Conservation (phyloP, 2,113 vertebrate genomes). For the Prunella himalayana region DNA sequence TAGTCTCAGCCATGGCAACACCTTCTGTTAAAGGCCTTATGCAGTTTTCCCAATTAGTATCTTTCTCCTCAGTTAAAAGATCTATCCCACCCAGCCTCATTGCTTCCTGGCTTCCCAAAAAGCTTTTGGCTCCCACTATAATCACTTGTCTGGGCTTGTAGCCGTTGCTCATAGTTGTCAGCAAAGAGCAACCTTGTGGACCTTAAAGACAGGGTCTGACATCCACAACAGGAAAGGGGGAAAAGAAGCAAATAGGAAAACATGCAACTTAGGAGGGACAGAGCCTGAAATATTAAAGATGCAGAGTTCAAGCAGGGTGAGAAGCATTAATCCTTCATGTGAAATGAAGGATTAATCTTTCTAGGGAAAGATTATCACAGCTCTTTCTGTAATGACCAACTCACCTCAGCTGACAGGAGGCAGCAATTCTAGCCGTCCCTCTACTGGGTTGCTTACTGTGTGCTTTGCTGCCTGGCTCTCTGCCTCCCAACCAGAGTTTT, state of each 20-base stretch:
- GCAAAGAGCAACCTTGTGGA: neutral
- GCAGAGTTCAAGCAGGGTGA: neutral
- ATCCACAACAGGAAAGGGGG: neutral
- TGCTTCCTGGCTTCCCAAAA: neutral
- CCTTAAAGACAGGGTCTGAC: neutral
- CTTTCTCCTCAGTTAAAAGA: neutral
- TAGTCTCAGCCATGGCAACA: neutral
- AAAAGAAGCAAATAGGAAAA: neutral
- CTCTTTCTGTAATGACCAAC: neutral
- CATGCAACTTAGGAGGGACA: neutral
- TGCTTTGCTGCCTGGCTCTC: neutral
- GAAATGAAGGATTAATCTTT: neutral
- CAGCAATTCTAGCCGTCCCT: neutral
- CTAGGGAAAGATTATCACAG: neutral
- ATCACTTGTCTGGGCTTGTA: neutral
- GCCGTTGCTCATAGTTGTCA: neutral
- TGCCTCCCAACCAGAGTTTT: rapidly evolving
- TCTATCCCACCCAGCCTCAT: rapidly evolving
- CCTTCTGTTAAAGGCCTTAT: neutral
- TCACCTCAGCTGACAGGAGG: neutral
- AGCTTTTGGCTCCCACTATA: neutral
- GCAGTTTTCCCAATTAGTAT: rapidly evolving
- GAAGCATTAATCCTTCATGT: neutral
- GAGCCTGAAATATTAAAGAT: neutral
- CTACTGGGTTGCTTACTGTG: rapidly evolving